Conservation (phyloP, 2,797 vertebrate genomes). For the Buceros bicornis region DNA sequence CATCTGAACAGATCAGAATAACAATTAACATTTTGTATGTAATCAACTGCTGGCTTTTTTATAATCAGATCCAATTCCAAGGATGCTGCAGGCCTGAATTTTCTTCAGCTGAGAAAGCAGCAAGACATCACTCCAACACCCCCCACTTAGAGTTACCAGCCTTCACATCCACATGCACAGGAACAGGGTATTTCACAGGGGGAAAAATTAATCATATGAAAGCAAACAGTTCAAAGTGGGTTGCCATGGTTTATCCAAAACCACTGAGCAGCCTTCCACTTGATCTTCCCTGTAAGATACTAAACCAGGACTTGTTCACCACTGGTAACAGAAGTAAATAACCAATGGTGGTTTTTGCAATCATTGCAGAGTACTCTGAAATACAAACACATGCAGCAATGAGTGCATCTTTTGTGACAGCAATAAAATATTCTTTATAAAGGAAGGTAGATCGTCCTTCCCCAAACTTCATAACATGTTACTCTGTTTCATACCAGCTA, state of each 20-base stretch:
- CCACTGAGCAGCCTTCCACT: background rate
- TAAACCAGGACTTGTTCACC: background rate
- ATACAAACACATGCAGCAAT: background rate
- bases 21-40: slow-evolving; percentile 25
- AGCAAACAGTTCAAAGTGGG: background rate
- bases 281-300: background rate
- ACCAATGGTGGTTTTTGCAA: background rate
- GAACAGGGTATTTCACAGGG: background rate
- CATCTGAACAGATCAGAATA: background rate
- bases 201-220: background rate
- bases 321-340: background rate
- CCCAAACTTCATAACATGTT: background rate
- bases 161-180: background rate
- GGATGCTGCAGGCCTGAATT: background rate
- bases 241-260: background rate
- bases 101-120: slow-evolving; percentile 6
- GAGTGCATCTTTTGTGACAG: background rate
- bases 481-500: background rate
- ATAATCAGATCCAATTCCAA: background rate
- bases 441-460: background rate
- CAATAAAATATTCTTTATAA: background rate
- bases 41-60: background rate
- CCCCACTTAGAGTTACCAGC: background rate
- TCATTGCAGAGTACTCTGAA: background rate
- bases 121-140: background rate